A percentile compares a stretch with the other conserved stretches of the same genome.
phyloP scores from a whole-genome alignment of 1,140 invertebrate species.

The Dreissena rostriformis region DNA sequence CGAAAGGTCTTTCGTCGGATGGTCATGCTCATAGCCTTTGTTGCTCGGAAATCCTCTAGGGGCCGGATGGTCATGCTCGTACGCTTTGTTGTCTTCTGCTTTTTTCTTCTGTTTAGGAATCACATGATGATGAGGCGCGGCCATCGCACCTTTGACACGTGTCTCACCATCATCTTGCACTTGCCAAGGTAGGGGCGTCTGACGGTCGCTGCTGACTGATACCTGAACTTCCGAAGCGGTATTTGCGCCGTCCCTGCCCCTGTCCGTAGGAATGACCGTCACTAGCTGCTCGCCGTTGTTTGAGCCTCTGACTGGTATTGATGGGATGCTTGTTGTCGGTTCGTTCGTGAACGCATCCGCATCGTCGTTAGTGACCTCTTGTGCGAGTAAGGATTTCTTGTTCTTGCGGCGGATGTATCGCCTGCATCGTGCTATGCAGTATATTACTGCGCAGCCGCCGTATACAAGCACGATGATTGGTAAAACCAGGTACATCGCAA shows the following conservation, averaged over 20 bases:
- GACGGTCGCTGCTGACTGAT: conserved; percentile 25
- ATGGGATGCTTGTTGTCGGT: conserved; percentile 12
- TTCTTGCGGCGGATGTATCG: conserved; percentile 54
- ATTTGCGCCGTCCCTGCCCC: conserved; percentile 11
- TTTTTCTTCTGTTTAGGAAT: conserved; percentile 10
- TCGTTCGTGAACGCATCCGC: conserved; percentile 6
- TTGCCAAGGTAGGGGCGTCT: conserved; percentile 58
- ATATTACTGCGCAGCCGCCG: conserved; percentile 71
- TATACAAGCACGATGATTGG: conserved; percentile 71
- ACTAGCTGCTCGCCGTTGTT: conserved; percentile 5
- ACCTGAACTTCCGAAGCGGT: conserved; percentile 56
- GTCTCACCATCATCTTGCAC: conserved; percentile 35
- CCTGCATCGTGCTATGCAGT: conserved; percentile 67
- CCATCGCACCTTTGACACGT: neutral
- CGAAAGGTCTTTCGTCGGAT: neutral
- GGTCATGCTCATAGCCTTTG: conserved; percentile 24
- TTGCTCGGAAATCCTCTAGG: conserved; percentile 10
- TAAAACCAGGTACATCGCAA: conserved; percentile 72
- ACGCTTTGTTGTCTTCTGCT: conserved; percentile 25
- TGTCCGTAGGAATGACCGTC: neutral
- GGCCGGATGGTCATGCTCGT: conserved; percentile 12
- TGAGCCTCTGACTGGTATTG: conserved; percentile 17
- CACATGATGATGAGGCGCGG: neutral
- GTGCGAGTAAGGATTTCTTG: conserved; percentile 29
- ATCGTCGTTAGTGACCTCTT: conserved; percentile 30